Conservation (phyloP, 2,888 invertebrate genomes). For the Sturmia bella region DNA sequence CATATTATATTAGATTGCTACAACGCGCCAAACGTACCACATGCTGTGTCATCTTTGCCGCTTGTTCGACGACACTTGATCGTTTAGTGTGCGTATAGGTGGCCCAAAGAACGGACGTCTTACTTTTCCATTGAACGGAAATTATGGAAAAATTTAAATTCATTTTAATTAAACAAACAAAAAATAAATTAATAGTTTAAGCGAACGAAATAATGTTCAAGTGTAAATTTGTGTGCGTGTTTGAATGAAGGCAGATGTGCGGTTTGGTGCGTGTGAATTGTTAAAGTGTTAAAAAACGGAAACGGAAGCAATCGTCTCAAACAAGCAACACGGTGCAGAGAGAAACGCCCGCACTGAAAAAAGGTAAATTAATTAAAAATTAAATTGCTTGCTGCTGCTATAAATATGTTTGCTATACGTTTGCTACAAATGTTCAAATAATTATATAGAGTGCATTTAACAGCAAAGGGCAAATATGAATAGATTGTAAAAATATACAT, state of each 20-base stretch:
- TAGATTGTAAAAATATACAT: conserved; percentile 28
- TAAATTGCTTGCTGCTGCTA: neutral
- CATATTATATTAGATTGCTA: conserved; percentile 50
- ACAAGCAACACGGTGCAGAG: conserved; percentile 9
- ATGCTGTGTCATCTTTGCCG: conserved; percentile 57
- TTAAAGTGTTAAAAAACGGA: conserved; percentile 50
- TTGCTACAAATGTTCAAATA: neutral
- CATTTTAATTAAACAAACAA: neutral
- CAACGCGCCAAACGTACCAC: conserved; percentile 62
- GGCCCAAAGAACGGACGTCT: conserved; percentile 51
- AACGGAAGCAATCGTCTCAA: conserved; percentile 49
- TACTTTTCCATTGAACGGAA: neutral
- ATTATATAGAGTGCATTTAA: conserved; percentile 19
- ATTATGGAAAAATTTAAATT: neutral
- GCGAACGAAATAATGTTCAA: neutral
- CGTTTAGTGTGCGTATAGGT: conserved; percentile 53
- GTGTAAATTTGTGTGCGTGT: neutral
- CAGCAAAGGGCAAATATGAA: conserved; percentile 6
- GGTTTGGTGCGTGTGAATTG: neutral
- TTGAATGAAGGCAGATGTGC: neutral
- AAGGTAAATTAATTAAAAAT: conserved; percentile 3
- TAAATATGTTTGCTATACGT: neutral
- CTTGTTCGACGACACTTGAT: conserved; percentile 34
- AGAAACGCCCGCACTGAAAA: neutral
- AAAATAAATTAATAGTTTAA: neutral